phyloP scores from a whole-genome alignment of 2,113 vertebrate genomes.

The Thymallus thymallus region DNA sequence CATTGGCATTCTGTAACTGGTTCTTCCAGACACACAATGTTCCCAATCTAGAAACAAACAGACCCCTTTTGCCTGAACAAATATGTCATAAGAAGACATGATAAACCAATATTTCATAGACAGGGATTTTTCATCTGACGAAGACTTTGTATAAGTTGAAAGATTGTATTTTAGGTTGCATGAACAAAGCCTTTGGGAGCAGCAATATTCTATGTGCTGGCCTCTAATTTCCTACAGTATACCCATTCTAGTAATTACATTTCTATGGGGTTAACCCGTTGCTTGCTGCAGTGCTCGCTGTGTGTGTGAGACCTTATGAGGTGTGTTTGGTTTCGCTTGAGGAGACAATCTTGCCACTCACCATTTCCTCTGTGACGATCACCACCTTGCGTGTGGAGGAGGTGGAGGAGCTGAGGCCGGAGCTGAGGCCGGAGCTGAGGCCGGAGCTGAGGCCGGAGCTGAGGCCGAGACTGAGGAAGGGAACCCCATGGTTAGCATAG shows the following conservation, averaged over 20 bases:
- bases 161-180: too few relatives aligned
- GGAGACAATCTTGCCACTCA: slow-evolving; percentile 61
- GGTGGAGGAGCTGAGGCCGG: not conserved
- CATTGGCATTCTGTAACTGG: not conserved
- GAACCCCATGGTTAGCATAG: not conserved
- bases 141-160: too few relatives aligned
- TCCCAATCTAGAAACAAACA: too few relatives aligned
- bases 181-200: too few relatives aligned
- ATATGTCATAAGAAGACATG: too few relatives aligned
- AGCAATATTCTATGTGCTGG: too few relatives aligned
- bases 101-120: too few relatives aligned
- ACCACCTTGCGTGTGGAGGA: slow-evolving; percentile 31
- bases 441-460: not conserved
- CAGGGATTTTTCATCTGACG: too few relatives aligned
- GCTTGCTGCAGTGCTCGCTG: not conserved
- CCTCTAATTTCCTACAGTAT: slow-evolving; percentile 6
- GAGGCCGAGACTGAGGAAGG: not conserved
- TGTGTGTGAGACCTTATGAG: slow-evolving; percentile 5
- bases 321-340: slow-evolving; percentile 2
- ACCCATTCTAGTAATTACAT: not conserved
- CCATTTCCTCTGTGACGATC: slow-evolving; percentile 59
- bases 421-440: not conserved
- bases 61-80: too few relatives aligned
- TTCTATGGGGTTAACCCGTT: not conserved
- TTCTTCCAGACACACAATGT: not conserved